A percentile compares a stretch with the other conserved stretches of the same genome.
These are phyloP conservation scores for Lasioglossum albipes DNA, from an alignment of 1,140 invertebrate species.

Conservation along the genomic window DNA sequence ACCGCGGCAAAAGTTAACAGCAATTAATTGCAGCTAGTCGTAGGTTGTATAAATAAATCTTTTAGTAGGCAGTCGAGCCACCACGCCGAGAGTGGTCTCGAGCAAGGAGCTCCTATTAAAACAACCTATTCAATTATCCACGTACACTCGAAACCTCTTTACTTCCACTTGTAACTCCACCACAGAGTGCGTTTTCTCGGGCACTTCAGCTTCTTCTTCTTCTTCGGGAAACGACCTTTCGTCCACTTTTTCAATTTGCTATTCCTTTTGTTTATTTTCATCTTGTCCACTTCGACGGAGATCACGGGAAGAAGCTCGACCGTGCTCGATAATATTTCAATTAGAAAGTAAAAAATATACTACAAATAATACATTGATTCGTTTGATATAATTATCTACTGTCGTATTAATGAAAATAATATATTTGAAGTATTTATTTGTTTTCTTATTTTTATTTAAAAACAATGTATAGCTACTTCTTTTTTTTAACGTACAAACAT, in stretches of 20 bases:
- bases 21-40: slow-evolving; percentile 1
- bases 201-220: slow-evolving; percentile 41
- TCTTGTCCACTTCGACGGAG: neutral
- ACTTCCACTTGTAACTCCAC: slow-evolving; percentile 39
- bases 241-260: slow-evolving; percentile 21
- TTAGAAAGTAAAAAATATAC: too few relatives aligned
- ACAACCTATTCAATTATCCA: slow-evolving; percentile 50
- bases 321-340: too few relatives aligned
- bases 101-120: slow-evolving; percentile 26
- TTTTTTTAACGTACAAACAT: too few relatives aligned
- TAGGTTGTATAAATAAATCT: slow-evolving; percentile 26
- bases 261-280: slow-evolving; percentile 1
- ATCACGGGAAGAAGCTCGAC: neutral
- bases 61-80: neutral
- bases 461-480: too few relatives aligned
- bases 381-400: too few relatives aligned
- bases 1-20: neutral
- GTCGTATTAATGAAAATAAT: too few relatives aligned
- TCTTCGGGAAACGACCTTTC: slow-evolving; percentile 44
- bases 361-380: too few relatives aligned
- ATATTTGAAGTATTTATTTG: too few relatives aligned
- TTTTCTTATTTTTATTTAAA: too few relatives aligned
- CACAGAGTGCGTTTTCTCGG: slow-evolving; percentile 39
- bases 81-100: slow-evolving; percentile 8
- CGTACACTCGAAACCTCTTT: slow-evolving; percentile 48